These are phyloP conservation scores for Sapayoa aenigma DNA, from an alignment of 2,113 vertebrate genomes.

Conservation along the genomic window DNA sequence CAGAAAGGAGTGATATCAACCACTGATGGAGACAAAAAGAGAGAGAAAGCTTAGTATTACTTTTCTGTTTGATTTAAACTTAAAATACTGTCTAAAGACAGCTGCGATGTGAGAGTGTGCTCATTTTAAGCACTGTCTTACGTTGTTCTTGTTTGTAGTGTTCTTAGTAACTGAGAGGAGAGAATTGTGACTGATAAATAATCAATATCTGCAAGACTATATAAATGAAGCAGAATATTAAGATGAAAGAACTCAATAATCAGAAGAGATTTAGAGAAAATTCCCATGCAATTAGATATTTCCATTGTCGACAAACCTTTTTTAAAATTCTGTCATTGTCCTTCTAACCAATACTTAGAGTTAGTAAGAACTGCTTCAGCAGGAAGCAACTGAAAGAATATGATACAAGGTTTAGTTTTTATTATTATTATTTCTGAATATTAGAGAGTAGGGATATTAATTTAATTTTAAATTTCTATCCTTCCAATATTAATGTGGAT, in stretches of 20 bases:
- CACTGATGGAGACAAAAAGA: not conserved
- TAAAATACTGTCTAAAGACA: not conserved
- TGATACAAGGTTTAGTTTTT: not conserved
- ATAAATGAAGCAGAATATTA: not conserved
- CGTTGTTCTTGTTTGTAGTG: not conserved
- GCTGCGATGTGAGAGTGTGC: not conserved
- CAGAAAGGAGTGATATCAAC: not conserved
- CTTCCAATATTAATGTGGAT: not conserved
- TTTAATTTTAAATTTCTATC: not conserved
- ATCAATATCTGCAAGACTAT: not conserved
- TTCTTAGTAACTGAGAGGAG: not conserved
- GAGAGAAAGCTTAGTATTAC: not conserved
- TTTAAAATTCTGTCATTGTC: not conserved
- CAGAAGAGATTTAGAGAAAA: not conserved
- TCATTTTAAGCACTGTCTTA: slow-evolving; percentile 19
- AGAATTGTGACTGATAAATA: slow-evolving; percentile 8
- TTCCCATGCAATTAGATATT: not conserved
- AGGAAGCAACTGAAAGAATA: not conserved
- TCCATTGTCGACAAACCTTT: not conserved
- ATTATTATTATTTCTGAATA: not conserved
- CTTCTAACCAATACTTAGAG: not conserved
- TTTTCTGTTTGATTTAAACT: not conserved
- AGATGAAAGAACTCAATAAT: slow-evolving; percentile 3
- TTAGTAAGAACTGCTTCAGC: not conserved
- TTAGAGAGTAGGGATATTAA: not conserved